Percentiles rank a stretch among this genome's conserved stretches.
Conservation (phyloP, 2,888 invertebrate species). For the Biston stratarius region DNA sequence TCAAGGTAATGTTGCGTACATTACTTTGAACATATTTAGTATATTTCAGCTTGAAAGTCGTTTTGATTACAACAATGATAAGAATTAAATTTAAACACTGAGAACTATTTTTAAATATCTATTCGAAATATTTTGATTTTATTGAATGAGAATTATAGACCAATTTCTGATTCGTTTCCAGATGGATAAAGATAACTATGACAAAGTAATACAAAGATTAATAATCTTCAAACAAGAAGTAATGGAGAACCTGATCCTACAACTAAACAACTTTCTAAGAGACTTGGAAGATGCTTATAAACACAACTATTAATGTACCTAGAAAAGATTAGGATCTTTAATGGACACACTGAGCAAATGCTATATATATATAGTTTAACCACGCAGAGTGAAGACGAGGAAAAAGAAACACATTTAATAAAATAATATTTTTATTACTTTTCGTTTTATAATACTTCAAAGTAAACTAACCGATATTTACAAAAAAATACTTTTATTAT, state of each 20-base stretch:
- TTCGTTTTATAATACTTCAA: slow-evolving; percentile 66
- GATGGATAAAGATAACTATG: slow-evolving; percentile 68
- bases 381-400: slow-evolving; percentile 4
- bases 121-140: too few species aligned
- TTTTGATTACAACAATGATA: too few species aligned
- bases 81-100: too few species aligned
- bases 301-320: slow-evolving; percentile 54
- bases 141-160: too few species aligned
- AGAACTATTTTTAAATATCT: too few species aligned
- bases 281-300: slow-evolving; percentile 60
- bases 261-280: slow-evolving; percentile 46
- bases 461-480: slow-evolving; percentile 63
- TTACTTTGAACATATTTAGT: too few species aligned
- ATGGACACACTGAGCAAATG: slow-evolving; percentile 60
- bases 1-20: too few species aligned
- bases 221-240: slow-evolving; percentile 57
- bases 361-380: slow-evolving; percentile 53
- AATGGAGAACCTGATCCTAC: slow-evolving; percentile 52
- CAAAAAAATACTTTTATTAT: slow-evolving; percentile 18
- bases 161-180: slow-evolving; percentile 44
- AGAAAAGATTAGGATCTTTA: slow-evolving; percentile 50
- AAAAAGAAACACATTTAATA: slow-evolving; percentile 26
- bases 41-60: too few species aligned
- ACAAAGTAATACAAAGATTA: slow-evolving; percentile 61
- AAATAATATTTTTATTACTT: slow-evolving; percentile 52